Conservation (phyloP, 2,797 vertebrate species). For the Picus viridis region DNA sequence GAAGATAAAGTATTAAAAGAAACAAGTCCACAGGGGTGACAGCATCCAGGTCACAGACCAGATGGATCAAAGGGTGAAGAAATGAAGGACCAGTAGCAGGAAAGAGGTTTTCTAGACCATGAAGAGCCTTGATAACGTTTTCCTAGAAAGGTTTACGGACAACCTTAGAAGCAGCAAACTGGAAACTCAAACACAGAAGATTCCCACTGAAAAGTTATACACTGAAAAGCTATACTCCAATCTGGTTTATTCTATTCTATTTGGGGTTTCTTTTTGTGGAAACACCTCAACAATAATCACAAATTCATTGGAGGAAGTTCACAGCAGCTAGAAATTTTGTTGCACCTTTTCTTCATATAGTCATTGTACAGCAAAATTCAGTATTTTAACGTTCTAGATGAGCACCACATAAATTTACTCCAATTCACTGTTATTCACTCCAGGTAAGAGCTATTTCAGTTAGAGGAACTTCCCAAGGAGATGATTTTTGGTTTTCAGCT, state of each 20-base stretch:
- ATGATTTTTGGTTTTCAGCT: background rate
- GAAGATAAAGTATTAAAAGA: background rate
- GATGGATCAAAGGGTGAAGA: background rate
- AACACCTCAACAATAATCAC: background rate
- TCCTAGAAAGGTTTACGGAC: background rate
- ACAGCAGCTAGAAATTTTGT: background rate
- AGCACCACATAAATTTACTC: no score
- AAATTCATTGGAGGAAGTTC: background rate
- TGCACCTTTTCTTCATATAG: background rate
- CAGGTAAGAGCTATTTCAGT: background rate
- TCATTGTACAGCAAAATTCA: accelerated
- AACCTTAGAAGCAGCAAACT: background rate
- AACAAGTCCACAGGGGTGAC: background rate
- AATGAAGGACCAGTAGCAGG: background rate
- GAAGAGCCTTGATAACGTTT: background rate
- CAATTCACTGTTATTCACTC: no score
- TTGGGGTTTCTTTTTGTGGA: background rate
- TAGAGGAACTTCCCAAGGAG: background rate
- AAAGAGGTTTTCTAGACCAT: background rate
- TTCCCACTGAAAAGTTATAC: background rate
- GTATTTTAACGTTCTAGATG: background rate
- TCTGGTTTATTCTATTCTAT: no score
- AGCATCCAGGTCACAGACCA: background rate
- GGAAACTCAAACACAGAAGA: background rate
- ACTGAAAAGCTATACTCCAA: background rate